A percentile compares a stretch with the other conserved stretches of the same genome.
Conservation (phyloP, 1,140 invertebrate species). For the Lordiphosa mommai region DNA sequence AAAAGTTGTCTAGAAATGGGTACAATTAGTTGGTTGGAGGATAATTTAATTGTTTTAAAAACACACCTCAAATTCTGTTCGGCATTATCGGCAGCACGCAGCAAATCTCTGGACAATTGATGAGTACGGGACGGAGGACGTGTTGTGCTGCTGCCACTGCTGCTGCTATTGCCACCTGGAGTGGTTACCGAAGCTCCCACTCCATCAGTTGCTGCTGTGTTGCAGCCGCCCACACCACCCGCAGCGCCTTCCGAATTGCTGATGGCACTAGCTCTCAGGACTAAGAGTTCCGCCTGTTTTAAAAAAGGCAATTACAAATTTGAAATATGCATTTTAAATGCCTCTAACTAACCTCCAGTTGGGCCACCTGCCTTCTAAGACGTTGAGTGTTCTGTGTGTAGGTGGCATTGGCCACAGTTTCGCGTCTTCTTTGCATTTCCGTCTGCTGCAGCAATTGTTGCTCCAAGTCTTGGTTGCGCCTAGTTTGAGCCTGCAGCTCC, state of each 20-base stretch:
- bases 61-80: constrained; percentile 84
- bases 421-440: constrained; percentile 64
- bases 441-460: constrained; percentile 81
- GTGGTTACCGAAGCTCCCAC: constrained; percentile 29
- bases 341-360: constrained; percentile 82
- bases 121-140: constrained; percentile 69
- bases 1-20: constrained; percentile 82
- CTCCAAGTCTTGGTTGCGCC: constrained; percentile 81
- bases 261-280: constrained; percentile 80
- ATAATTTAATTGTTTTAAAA: background rate
- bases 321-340: no score
- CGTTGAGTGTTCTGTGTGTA: constrained; percentile 82
- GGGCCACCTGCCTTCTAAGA: constrained; percentile 82
- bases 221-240: background rate
- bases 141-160: constrained; percentile 47
- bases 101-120: constrained; percentile 80
- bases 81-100: constrained; percentile 83
- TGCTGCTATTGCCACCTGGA: constrained; percentile 33
- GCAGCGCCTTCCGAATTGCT: constrained; percentile 41
- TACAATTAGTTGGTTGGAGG: background rate
- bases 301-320: background rate
- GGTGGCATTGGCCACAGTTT: constrained; percentile 68
- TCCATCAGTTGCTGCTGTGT: constrained; percentile 33
- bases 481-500: constrained; percentile 81
- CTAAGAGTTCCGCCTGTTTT: constrained; percentile 70